phyloP scores from a whole-genome alignment of 2,888 invertebrate genomes.

The Acronicta aceris region DNA sequence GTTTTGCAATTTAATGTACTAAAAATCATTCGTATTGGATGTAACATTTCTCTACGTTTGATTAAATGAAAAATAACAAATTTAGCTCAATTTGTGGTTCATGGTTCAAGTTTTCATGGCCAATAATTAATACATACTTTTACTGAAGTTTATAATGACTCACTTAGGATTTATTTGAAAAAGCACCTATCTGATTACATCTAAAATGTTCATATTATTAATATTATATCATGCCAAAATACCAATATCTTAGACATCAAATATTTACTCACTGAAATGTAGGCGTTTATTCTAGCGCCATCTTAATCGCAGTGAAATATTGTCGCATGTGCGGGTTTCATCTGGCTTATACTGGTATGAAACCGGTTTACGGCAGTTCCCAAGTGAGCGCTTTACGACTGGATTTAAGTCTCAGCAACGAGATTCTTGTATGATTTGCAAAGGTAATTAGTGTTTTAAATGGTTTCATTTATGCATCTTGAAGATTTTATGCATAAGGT shows the following conservation, averaged over 20 bases:
- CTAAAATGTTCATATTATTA: background rate
- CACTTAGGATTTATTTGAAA: no score
- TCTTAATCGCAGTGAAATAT: conserved; percentile 42
- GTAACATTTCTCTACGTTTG: no score
- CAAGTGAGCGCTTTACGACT: conserved; percentile 48
- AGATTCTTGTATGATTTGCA: conserved; percentile 46
- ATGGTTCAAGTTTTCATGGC: no score
- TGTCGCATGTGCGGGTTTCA: conserved; percentile 29
- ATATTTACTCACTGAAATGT: conserved; percentile 38
- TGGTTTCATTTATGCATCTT: conserved; percentile 32
- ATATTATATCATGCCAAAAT: conserved; percentile 2
- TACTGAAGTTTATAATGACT: no score
- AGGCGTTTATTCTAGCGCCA: conserved; percentile 38
- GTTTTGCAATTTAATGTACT: background rate
- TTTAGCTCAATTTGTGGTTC: no score
- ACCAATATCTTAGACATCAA: conserved; percentile 28
- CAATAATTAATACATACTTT: no score
- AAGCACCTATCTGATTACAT: no score
- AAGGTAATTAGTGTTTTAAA: conserved; percentile 47
- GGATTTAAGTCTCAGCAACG: conserved; percentile 34
- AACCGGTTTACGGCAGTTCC: conserved; percentile 48
- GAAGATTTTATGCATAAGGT: background rate
- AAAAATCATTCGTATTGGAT: background rate
- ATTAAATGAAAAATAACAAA: no score
- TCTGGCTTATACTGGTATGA: conserved; percentile 33